These are phyloP conservation scores for Triplophysa siluroides DNA, from an alignment of 2,113 vertebrate species.

Conservation along the genomic window DNA sequence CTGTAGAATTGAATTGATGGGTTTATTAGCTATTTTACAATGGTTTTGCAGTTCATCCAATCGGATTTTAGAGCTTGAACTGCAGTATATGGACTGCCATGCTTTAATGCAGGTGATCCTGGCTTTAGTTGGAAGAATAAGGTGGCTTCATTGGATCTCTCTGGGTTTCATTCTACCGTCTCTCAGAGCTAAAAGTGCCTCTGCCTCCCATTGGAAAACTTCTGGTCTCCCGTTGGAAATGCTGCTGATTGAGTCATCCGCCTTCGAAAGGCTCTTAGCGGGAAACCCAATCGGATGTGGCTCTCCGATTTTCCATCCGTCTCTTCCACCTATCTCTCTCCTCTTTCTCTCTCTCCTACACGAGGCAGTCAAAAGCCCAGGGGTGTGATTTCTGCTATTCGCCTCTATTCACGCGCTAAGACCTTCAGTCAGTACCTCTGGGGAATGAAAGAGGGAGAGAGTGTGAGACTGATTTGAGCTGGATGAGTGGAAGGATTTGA, in stretches of 20 bases:
- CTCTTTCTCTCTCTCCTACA: neutral
- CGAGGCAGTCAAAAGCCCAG: slow-evolving; percentile 32
- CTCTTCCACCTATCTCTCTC: slow-evolving; percentile 12
- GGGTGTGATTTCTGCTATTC: slow-evolving; percentile 36
- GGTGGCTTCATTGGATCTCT: neutral
- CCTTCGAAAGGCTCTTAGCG: slow-evolving; percentile 43
- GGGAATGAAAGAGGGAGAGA: neutral
- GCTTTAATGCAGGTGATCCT: slow-evolving; percentile 12
- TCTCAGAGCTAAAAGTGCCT: neutral
- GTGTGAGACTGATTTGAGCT: slow-evolving; percentile 27
- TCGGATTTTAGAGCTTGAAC: too few relatives aligned
- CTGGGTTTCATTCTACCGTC: neutral
- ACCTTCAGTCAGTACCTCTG: slow-evolving; percentile 27
- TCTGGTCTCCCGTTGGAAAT: slow-evolving; percentile 28
- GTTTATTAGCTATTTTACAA: too few relatives aligned
- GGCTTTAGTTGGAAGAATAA: neutral
- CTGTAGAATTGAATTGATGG: too few relatives aligned
- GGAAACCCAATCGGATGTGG: slow-evolving; percentile 36
- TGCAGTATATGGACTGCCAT: neutral
- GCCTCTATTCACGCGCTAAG: slow-evolving; percentile 34
- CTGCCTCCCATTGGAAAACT: slow-evolving; percentile 31
- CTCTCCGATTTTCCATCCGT: slow-evolving; percentile 24
- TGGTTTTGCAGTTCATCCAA: too few relatives aligned
- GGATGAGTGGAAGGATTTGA: slow-evolving; percentile 41
- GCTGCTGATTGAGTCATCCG: slow-evolving; percentile 39